A percentile compares a stretch with the other conserved stretches of the same genome.
These are phyloP conservation scores for Hephaestus fuliginosus DNA, from an alignment of 2,797 vertebrate species.

Conservation along the genomic window DNA sequence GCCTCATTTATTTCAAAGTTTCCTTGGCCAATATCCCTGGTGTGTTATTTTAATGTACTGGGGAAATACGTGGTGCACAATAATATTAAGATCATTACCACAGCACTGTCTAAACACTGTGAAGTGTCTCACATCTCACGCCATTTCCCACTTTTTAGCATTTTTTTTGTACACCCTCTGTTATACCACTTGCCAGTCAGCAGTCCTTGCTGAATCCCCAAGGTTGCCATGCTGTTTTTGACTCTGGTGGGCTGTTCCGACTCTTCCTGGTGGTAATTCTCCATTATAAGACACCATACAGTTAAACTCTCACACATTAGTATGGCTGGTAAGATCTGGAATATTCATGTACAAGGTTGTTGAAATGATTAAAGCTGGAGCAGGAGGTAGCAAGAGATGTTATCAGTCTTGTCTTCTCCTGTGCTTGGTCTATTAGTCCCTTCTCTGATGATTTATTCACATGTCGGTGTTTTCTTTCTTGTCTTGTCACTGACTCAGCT, in stretches of 20 bases:
- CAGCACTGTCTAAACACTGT: neutral
- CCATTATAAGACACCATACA: conserved; percentile 40
- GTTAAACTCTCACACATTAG: conserved; percentile 53
- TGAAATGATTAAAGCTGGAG: conserved; percentile 72
- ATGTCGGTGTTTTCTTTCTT: conserved; percentile 71
- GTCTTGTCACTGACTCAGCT: conserved; percentile 71
- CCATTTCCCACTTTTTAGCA: neutral
- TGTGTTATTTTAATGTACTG: neutral
- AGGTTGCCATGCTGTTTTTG: conserved; percentile 10
- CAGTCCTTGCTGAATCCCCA: neutral
- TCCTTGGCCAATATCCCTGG: neutral
- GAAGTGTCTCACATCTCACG: neutral
- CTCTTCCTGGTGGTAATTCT: conserved; percentile 35
- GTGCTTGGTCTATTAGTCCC: conserved; percentile 74
- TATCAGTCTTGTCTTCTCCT: conserved; percentile 73
- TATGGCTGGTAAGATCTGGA: conserved; percentile 62
- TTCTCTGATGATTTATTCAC: conserved; percentile 84
- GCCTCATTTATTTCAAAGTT: conserved; percentile 6
- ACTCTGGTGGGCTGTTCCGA: conserved; percentile 1
- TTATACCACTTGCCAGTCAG: neutral
- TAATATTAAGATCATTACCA: neutral
- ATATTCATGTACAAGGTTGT: conserved; percentile 76
- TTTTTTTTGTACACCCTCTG: neutral
- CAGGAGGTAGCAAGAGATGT: conserved; percentile 64
- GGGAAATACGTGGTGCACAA: neutral